phyloP scores from a whole-genome alignment of 2,888 invertebrate genomes.

The Pegoplata infirma region DNA sequence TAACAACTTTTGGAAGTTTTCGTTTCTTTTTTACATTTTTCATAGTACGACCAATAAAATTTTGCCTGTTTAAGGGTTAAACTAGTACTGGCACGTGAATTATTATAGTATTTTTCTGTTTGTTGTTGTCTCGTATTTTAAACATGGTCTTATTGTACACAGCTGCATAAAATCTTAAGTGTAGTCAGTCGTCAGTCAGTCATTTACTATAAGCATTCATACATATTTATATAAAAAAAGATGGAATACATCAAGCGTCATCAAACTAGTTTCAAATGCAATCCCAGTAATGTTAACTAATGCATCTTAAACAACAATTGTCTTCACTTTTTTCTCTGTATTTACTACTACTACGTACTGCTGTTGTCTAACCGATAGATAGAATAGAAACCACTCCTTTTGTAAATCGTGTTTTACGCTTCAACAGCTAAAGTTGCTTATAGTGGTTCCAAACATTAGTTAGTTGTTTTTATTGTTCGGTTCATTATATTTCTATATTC shows the following conservation, averaged over 20 bases:
- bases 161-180: slow-evolving; percentile 50
- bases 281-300: slow-evolving; percentile 47
- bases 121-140: not conserved
- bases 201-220: no score
- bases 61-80: slow-evolving; percentile 30
- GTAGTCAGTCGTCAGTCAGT: slow-evolving; percentile 35
- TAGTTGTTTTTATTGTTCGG: slow-evolving; percentile 41
- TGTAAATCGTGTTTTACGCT: slow-evolving; percentile 61
- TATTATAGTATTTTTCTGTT: slow-evolving; percentile 39
- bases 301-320: slow-evolving; percentile 40
- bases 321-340: slow-evolving; percentile 28
- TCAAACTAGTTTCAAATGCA: slow-evolving; percentile 62
- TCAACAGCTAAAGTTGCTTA: slow-evolving; percentile 54
- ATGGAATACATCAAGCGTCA: slow-evolving; percentile 59
- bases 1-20: no score
- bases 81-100: slow-evolving; percentile 51
- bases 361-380: slow-evolving; percentile 35
- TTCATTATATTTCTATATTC: not conserved
- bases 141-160: slow-evolving; percentile 32
- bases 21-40: no score
- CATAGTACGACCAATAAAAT: no score
- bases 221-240: no score
- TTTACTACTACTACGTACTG: slow-evolving; percentile 4
- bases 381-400: slow-evolving; percentile 61
- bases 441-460: slow-evolving; percentile 12